Conservation (phyloP, 2,797 vertebrate species). For the Neoniphon sammara region DNA sequence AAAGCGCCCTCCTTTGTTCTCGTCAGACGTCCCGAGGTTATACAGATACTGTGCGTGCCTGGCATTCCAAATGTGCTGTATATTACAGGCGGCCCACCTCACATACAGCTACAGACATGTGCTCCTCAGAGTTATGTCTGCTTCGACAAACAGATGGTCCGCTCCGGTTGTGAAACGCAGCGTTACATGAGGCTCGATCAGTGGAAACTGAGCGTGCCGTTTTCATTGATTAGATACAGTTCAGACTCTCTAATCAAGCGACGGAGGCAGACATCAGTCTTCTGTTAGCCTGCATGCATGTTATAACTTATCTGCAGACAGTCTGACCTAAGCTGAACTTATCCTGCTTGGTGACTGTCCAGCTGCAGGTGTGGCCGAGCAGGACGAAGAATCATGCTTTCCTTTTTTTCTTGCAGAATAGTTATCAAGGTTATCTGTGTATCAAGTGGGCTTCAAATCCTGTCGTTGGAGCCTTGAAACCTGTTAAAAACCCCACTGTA, state of each 20-base stretch:
- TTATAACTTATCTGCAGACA: not conserved
- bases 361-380: no score
- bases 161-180: slow-evolving; percentile 29
- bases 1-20: slow-evolving; percentile 46
- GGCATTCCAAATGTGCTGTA: slow-evolving; percentile 67
- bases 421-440: no score
- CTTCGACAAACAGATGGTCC: slow-evolving; percentile 52
- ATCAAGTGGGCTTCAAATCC: no score
- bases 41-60: slow-evolving; percentile 45
- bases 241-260: not conserved
- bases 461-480: no score
- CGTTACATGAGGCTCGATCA: not conserved
- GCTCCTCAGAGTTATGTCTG: slow-evolving; percentile 26
- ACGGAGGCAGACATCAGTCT: slow-evolving; percentile 4
- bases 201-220: not conserved
- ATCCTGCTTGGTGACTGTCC: not conserved
- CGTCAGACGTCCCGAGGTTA: slow-evolving; percentile 40
- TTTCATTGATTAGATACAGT: not conserved
- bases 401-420: no score
- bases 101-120: slow-evolving; percentile 46
- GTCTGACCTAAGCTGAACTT: not conserved
- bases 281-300: slow-evolving; percentile 1
- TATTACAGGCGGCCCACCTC: slow-evolving; percentile 42
- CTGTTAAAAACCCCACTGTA: no score
- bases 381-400: no score